phyloP scores from a whole-genome alignment of 2,113 vertebrate species.

The Phalacrocorax carbo region DNA sequence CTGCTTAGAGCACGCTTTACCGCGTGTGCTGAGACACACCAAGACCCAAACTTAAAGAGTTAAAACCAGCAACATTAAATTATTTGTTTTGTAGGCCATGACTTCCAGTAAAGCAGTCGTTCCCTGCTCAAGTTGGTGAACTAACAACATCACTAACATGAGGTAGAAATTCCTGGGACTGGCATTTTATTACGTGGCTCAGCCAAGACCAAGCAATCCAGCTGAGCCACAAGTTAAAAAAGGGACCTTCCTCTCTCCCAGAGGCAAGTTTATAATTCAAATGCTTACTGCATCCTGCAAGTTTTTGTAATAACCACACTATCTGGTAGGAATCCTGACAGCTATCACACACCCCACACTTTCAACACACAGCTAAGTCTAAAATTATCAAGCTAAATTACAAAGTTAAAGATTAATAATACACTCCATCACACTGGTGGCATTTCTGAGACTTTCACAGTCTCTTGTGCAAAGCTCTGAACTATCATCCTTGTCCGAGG shows the following conservation, averaged over 20 bases:
- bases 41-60: background rate
- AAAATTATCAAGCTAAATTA: background rate
- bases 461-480: background rate
- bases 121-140: background rate
- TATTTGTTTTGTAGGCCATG: background rate
- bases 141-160: fast-evolving
- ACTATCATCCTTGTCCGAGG: background rate
- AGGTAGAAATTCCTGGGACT: background rate
- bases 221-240: background rate
- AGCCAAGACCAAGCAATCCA: background rate
- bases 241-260: background rate
- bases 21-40: background rate
- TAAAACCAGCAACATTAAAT: background rate
- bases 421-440: background rate
- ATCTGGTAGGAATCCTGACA: background rate
- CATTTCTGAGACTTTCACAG: background rate
- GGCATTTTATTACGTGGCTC: background rate
- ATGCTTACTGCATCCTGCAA: background rate
- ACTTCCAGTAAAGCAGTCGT: background rate
- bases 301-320: background rate
- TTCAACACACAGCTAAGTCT: background rate
- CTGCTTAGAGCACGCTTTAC: background rate
- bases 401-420: background rate
- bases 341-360: background rate
- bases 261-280: background rate